These are phyloP conservation scores for Pipa parva DNA, from an alignment of 2,113 vertebrate genomes.

Conservation along the genomic window DNA sequence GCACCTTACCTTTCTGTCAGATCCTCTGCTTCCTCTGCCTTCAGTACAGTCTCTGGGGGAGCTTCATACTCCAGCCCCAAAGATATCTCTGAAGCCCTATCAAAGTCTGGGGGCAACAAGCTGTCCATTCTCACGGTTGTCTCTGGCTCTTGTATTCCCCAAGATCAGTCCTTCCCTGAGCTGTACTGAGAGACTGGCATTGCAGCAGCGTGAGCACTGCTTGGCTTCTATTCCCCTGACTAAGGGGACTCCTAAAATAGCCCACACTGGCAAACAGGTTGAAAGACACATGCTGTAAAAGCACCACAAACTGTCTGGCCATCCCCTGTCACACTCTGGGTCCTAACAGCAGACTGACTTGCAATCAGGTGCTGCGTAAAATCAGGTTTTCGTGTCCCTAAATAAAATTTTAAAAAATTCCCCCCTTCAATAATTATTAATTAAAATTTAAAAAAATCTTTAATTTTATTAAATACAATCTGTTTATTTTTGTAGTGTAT, in stretches of 20 bases:
- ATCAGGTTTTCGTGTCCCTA: no score
- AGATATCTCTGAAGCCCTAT: conserved; percentile 58
- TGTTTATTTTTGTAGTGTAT: no score
- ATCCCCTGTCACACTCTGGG: conserved; percentile 43
- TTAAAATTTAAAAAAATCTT: no score
- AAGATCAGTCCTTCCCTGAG: conserved; percentile 52
- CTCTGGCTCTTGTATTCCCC: conserved; percentile 23
- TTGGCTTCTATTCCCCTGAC: conserved; percentile 67
- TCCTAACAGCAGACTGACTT: conserved; percentile 49
- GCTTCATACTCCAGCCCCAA: conserved; percentile 59
- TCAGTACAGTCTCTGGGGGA: conserved; percentile 55
- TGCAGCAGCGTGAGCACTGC: conserved; percentile 11
- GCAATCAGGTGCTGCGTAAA: no score
- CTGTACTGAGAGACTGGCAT: conserved; percentile 58
- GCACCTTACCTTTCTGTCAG: conserved; percentile 72
- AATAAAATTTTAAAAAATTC: no score
- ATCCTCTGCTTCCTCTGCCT: conserved; percentile 68
- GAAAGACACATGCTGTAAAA: conserved; percentile 27
- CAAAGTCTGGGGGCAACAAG: conserved; percentile 56
- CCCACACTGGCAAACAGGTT: conserved; percentile 39
- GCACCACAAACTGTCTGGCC: conserved; percentile 9
- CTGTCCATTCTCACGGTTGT: conserved; percentile 54
- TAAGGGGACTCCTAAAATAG: conserved; percentile 88
- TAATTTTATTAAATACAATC: no score
- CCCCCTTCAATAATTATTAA: no score